Evolutionary conservation across 2,797 vertebrate species (phyloP).

Genomic region (Helostoma temminkii): DNA sequence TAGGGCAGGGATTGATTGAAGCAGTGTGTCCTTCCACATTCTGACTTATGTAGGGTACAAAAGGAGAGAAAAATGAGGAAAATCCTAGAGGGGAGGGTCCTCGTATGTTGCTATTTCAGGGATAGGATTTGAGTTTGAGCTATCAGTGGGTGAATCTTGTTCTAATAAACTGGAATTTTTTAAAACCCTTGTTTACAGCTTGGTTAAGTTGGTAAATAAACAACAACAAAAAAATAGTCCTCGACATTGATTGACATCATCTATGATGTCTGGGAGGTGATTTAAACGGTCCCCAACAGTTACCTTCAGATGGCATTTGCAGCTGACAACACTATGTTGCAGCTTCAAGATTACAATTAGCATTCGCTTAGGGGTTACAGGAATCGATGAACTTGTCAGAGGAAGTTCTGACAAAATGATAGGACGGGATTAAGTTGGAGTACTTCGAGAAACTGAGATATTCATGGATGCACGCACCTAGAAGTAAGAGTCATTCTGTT

Average conservation of each 20-base stretch:
- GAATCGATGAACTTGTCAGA: conserved; percentile 39
- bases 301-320: conserved; percentile 5
- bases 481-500: neutral
- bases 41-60: conserved; percentile 9
- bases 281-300: conserved; percentile 25
- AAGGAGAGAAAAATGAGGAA: conserved; percentile 23
- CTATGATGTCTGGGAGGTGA: conserved; percentile 20
- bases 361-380: conserved; percentile 6
- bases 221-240: neutral
- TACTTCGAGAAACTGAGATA: neutral
- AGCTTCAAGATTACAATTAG: conserved; percentile 42
- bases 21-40: conserved; percentile 32
- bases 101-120: neutral
- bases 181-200: neutral
- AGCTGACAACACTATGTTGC: neutral
- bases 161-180: neutral
- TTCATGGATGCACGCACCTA: neutral
- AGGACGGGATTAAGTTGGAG: neutral
- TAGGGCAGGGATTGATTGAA: conserved; percentile 65
- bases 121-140: conserved; percentile 3
- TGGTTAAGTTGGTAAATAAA: neutral
- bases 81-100: neutral
- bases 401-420: conserved; percentile 20
- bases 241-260: conserved; percentile 13
- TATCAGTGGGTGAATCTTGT: neutral